Percentiles rank a stretch among this genome's conserved stretches.
Conservation (phyloP, 2,888 invertebrate species). For the Tetropium fuscum region DNA sequence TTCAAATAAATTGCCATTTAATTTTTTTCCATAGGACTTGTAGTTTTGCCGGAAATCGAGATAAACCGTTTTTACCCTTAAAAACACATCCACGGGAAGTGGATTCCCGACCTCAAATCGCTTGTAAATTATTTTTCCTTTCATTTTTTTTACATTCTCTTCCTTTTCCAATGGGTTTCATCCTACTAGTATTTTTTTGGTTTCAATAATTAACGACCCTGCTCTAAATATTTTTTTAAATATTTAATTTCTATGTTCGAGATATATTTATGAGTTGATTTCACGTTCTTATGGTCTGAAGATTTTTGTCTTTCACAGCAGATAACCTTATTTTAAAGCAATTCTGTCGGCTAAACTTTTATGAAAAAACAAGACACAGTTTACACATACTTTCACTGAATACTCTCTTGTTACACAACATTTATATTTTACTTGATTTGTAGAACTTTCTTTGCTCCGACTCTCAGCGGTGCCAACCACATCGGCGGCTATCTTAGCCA, state of each 20-base stretch:
- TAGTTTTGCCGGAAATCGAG: no score
- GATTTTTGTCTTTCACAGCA: neutral
- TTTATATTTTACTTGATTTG: neutral
- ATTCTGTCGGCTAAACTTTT: neutral
- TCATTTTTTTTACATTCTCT: no score
- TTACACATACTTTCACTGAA: neutral
- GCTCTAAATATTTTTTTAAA: neutral
- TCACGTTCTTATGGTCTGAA: neutral
- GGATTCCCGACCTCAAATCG: no score
- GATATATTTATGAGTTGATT: neutral
- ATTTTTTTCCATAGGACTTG: no score
- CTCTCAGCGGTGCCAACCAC: neutral
- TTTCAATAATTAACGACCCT: no score
- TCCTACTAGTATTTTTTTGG: no score
- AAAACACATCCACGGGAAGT: no score
- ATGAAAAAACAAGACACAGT: neutral
- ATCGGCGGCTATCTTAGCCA: no score
- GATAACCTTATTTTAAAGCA: neutral
- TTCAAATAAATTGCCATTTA: no score
- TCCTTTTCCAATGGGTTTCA: no score
- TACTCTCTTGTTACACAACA: neutral
- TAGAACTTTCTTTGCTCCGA: neutral
- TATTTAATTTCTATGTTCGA: neutral
- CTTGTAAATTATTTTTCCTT: no score
- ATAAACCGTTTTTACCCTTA: no score